Base-by-base conservation (phyloP, 2,888 invertebrate genomes). In the Acronicta psi region DNA sequence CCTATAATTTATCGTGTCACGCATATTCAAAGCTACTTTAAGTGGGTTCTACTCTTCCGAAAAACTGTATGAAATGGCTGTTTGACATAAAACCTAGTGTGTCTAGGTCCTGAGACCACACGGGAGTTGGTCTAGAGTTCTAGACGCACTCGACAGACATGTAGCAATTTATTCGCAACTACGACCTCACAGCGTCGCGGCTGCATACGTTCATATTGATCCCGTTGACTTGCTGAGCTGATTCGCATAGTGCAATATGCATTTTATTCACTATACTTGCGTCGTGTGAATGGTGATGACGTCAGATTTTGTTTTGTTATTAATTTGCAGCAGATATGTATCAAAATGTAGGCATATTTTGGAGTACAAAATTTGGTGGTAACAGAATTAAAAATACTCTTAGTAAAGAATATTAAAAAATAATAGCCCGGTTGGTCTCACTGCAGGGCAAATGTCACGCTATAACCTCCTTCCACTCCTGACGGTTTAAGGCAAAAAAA, bases 161-260 rank as follows among this genome's bases (percentile, higher is more conserved):
- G 65, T 56, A 59, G 57, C 73, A 83, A 83, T 81, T 83, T 79
- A 84, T 83, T 68, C 54, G 66, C 63, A 57, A 67, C 59, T 66
- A 43, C 72, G 77, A 79, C 77, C 79, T 59, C 64, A 54, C 50
- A 52, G 61, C 69, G 74, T 55, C 74, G 67, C 67, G 55, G 64
- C 68, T 62, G 66, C 69, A 67, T 84, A 69, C 62, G 60, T 82
- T 74, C 73, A 74, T 76, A 81, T 79, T 79, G 79, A 76, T 75
- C 73, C 65, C 58, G 65, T 67, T 77, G 73, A 79, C 69, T 67
- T 63, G 18, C 14, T 18, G 50, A 46, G 59, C 38, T 25, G 37
- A 45, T 62, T 66, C 38, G 43, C 59, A 29, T 59, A 43, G 13
- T 41, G 53, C 56, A 42, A 52, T 69, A 50, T 50, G 64, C 45